Evolutionary conservation across 1,140 invertebrate species (phyloP), one percentile per base, ranked within the genome.

Genomic region (Thereuonema tuberculata): DNA sequence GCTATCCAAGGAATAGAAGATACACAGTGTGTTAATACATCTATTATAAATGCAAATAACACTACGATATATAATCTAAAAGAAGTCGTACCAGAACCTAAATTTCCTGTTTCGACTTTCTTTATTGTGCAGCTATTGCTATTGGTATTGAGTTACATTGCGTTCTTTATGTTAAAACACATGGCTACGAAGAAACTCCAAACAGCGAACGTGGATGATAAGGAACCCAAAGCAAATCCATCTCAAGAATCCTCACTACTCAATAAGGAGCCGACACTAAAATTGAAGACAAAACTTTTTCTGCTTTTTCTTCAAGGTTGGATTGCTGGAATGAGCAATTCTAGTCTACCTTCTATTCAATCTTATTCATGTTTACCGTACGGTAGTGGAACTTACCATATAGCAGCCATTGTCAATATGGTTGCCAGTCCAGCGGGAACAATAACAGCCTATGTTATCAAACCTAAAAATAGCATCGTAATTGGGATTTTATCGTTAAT

Each of bases 301-400:
- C 28, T 64, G 1, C 17, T 64, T 14, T 60, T 61, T 17, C 25
- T 66, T 9, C 65, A 67, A 61, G 58, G 50, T 0, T 68, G 71
- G 63, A 67, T 75, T 1, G 85, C 82, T 66, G 78, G 81, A 54
- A 74, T 89, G 49, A 77, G 78, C 54, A 88, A 93, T 68, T 89
- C 87, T 49, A 80, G 86, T 50, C 76, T 94, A 59, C 85, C 87
- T 1, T 85, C 86, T 56, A 82, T 93, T 53, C 87, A 93, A 70
- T 85, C 89, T 0, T 96, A 85, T 70, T 89, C 90, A 1, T 87
- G 86, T 72, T 75, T 91, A 56, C 89, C 91, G 0, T 96, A 94
- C 69, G 90, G 91, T 1, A 82, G 82, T 63, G 69, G 77, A 12
- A 81, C 85, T 0, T 94, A 92, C 74, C 89, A 93, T 71, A 72